Base-by-base conservation (phyloP, 2,888 invertebrate genomes). In the Calameuta idolon region DNA sequence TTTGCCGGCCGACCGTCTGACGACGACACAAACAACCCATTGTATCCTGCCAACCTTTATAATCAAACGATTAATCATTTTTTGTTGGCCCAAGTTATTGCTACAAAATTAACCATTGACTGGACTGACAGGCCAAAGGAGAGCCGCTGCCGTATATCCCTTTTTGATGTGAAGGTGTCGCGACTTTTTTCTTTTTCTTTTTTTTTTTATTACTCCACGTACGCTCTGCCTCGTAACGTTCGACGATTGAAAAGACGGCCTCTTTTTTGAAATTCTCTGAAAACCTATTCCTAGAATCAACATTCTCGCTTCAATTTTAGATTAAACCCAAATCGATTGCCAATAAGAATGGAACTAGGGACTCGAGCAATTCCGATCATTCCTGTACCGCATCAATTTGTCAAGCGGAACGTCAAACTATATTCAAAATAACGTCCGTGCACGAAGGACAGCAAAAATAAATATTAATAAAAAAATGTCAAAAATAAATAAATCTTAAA, bases 51-150 rank as follows among this genome's bases (percentile, higher is more conserved):
- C 78, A 80, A 81, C 81, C 80, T 82, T 81, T 80, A 80, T 81
- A 75, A 79, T 81, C 77, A 80, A 81, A 82, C 82, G 81, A 81
- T 82, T 82, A 82, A 80, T 82, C 82, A 81, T 79, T 81, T 82
- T 81, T 78, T 78, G 80, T 79, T 80, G 75, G 73, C 55, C 76
- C 71, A 75, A 75, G 76, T 75, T 76, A 81, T 79, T 81, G 78
- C 79, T 77, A 82, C 79, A 78, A 79, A 82, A 81, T 82, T 76
- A 77, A 81, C 74, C 79, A 75, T 78, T 78, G 76, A 76, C 55
- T 75, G 75, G 33, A 69, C 75, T 77, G 77, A 77, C 77, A 75
- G 77, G 75, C 55, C 71, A 75, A 74, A 77, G 71, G 31, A 71
- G 71, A 71, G 71, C 71, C 71, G 71, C 71, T 71, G 33, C 71